phyloP scores from a whole-genome alignment of 1,140 invertebrate species.

The Drosophila tsacasi region DNA sequence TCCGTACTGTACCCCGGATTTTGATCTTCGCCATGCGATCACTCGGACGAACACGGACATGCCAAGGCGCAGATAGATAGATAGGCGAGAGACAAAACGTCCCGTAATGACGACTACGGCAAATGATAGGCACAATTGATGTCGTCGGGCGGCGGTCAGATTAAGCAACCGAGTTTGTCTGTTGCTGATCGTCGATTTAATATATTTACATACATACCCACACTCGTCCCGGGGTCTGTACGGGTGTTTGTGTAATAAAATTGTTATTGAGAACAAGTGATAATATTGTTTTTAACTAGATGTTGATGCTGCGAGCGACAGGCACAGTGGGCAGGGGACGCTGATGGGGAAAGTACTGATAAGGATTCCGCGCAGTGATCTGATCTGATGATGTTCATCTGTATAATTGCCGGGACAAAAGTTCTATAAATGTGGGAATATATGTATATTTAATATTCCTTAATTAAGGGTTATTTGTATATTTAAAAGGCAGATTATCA shows the following conservation, averaged over 20 bases:
- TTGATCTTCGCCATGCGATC: slow-evolving; percentile 73
- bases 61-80: slow-evolving; percentile 62
- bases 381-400: slow-evolving; percentile 5
- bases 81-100: slow-evolving; percentile 61
- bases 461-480: slow-evolving; percentile 5
- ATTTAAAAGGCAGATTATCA: not conserved
- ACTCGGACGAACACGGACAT: slow-evolving; percentile 66
- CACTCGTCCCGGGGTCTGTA: slow-evolving; percentile 13
- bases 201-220: slow-evolving; percentile 31
- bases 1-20: slow-evolving; percentile 62
- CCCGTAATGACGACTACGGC: slow-evolving; percentile 53
- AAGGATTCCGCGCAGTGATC: slow-evolving; percentile 3
- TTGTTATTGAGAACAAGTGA: slow-evolving; percentile 85
- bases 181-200: slow-evolving; percentile 57
- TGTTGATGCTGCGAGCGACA: slow-evolving; percentile 68
- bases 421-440: not conserved
- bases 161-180: slow-evolving; percentile 69
- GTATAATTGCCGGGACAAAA: not conserved
- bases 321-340: slow-evolving; percentile 30
- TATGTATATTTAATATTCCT: not conserved
- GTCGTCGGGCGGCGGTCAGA: slow-evolving; percentile 60
- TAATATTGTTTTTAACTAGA: slow-evolving; percentile 85
- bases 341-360: slow-evolving; percentile 8
- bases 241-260: slow-evolving; percentile 60
- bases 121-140: slow-evolving; percentile 54